Base-by-base conservation (phyloP, 1,140 invertebrate genomes). In the Apocrypta bakeri region DNA sequence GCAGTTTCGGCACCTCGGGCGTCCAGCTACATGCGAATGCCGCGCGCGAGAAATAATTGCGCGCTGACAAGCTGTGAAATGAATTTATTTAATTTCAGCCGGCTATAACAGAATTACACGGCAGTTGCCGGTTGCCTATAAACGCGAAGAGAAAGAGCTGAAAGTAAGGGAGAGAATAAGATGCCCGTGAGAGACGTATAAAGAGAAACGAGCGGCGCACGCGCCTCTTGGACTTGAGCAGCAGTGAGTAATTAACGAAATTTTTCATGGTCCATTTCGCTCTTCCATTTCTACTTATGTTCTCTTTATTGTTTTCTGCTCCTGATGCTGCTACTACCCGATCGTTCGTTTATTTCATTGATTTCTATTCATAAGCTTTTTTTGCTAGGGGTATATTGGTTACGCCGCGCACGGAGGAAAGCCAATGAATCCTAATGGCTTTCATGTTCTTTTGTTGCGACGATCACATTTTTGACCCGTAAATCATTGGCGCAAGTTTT, bases 81-180 rank as follows among this genome's bases (percentile, higher is more conserved):
- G 90, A 92, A 92, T 92, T 92, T 92, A 92, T 92, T 92, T 91
- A 91, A 92, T 92, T 92, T 90, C 88, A 85, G 89, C 88, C 90
- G 89, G 89, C 88, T 91, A 88, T 90, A 91, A 91, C 89, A 90
- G 90, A 92, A 92, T 91, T 92, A 91, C 89, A 92, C 90, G 91
- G 90, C 89, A 91, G 89, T 92, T 92, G 90, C 86, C 88, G 88
- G 61, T 90, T 37, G 12, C 88, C 91, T 89, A 88, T 90, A 90
- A 88, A 85, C 79, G 56, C 74, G 29, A 88, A 87, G 87, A 87
- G 87, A 87, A 88, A 87, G 83, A 83, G 86, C n/a, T n/a, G n/a
- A n/a, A n/a, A n/a, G n/a, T n/a, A n/a, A 72, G 82, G 76, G 74
- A 74, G 77, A 42, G 68, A 27, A 68, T 17, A 17, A 14, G 42